These are phyloP conservation scores for Vultur gryphus DNA, from an alignment of 2,797 vertebrate species.

Conservation along the genomic window DNA sequence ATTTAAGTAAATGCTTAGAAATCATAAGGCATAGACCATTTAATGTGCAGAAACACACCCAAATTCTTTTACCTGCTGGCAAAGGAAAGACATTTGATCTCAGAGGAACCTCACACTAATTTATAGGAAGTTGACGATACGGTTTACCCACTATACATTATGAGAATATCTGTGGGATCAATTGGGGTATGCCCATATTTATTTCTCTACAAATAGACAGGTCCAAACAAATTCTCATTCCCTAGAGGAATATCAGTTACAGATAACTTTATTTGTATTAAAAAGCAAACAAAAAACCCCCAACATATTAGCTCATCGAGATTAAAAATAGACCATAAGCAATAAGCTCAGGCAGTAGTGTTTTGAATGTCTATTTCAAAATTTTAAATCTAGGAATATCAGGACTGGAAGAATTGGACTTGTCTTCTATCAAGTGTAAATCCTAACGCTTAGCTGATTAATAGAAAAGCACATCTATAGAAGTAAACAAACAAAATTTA, in stretches of 20 bases:
- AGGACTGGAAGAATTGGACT: background rate
- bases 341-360: background rate
- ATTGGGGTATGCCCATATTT: background rate
- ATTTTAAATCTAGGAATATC: background rate
- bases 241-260: background rate
- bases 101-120: background rate
- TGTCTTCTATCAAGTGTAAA: background rate
- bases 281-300: rapidly evolving
- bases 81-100: background rate
- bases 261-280: background rate
- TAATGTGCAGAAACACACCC: background rate
- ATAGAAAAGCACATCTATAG: background rate
- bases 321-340: background rate
- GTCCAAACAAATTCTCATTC: background rate
- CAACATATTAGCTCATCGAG: background rate
- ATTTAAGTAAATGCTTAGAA: background rate
- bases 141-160: background rate
- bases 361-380: background rate
- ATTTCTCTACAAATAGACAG: background rate
- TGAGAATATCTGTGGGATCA: background rate
- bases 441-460: background rate
- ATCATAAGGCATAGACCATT: background rate
- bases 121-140: background rate
- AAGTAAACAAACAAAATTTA: background rate
- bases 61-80: background rate